Base-by-base conservation (phyloP, 2,113 vertebrate species). In the Pristiophorus japonicus region DNA sequence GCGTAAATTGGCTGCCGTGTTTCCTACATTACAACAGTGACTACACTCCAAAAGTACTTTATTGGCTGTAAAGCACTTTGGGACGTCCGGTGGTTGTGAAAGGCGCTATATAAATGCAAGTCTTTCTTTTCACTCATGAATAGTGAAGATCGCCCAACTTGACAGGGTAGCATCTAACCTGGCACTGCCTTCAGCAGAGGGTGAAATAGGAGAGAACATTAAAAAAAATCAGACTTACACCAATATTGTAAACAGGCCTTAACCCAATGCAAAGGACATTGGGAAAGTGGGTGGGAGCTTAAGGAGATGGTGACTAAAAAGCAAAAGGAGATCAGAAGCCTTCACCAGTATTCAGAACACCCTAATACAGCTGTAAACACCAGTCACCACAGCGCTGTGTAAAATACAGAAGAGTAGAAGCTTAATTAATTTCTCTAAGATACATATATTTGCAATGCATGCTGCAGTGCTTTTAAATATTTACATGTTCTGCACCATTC, bases 351-450 rank as follows among this genome's bases (percentile, higher is more conserved):
- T 22, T 16, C 51, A 59, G 55, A 90, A 90, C 14, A 59, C 4
- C 51, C 51, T 14, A 16, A 65, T 42, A 7, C n/a, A 93, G 27
- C 30, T 34, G 6, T 59, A 51, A 90, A 30, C 87, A 51, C 16
- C 20, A 18, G 42, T 20, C n/a, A 18, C n/a, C 42, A 34, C 59
- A 8, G 18, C 55, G 65, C 55, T 93, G 59, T 93, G 27, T 42
- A 65, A 42, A 42, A 8, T 93, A 92, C 6, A 22, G 59, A 38
- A 42, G 34, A 93, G 59, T 38, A 12, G 63, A 94, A 30, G 7
- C 91, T 94, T 66, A 66, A 92, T 92, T 92, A 92, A 94, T 94
- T 66, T 94, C 91, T 22, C 38, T 8, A 24, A 45, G 62, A 66
- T 63, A 94, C 63, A 70, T 70, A 70, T 51, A 70, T 47, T 47